Conservation (phyloP, 2,113 vertebrate genomes). For the Anolis carolinensis region DNA sequence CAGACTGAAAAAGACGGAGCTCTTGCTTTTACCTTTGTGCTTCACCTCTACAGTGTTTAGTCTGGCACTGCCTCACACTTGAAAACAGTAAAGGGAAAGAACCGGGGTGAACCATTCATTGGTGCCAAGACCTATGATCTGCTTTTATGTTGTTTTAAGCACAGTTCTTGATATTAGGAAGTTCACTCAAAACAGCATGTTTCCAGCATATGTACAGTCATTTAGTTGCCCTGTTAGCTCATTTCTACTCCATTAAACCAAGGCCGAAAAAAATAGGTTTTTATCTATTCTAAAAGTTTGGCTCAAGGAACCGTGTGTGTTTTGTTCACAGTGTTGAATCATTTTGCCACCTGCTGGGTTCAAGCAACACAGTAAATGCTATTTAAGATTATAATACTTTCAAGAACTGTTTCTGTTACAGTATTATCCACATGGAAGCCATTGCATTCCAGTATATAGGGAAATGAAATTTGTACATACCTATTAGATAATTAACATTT, state of each 20-base stretch:
- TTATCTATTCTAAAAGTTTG: conserved; percentile 74
- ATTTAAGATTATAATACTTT: conserved; percentile 73
- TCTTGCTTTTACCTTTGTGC: conserved; percentile 60
- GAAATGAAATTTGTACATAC: conserved; percentile 62
- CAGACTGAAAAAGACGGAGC: conserved; percentile 55
- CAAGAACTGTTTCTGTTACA: conserved; percentile 62
- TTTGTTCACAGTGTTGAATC: conserved; percentile 75
- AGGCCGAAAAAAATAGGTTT: conserved; percentile 71
- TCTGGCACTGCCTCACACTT: conserved; percentile 30
- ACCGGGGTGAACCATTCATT: conserved; percentile 30
- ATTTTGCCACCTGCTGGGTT: conserved; percentile 75
- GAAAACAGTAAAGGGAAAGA: conserved; percentile 49
- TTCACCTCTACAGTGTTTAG: conserved; percentile 39
- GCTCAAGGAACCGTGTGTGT: conserved; percentile 73
- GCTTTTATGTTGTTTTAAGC: conserved; percentile 61
- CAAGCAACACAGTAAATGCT: conserved; percentile 73
- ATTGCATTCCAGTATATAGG: conserved; percentile 37
- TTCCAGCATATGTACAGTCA: conserved; percentile 47
- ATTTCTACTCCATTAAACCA: conserved; percentile 75
- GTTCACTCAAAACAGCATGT: conserved; percentile 53
- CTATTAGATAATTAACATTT: conserved; percentile 64
- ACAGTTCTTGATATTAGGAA: conserved; percentile 45
- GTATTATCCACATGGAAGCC: conserved; percentile 24
- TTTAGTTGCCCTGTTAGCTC: conserved; percentile 65
- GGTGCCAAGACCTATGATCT: conserved; percentile 47